These are phyloP conservation scores for Zaprionus obscuricornis DNA, from an alignment of 2,888 invertebrate species.

Conservation along the genomic window DNA sequence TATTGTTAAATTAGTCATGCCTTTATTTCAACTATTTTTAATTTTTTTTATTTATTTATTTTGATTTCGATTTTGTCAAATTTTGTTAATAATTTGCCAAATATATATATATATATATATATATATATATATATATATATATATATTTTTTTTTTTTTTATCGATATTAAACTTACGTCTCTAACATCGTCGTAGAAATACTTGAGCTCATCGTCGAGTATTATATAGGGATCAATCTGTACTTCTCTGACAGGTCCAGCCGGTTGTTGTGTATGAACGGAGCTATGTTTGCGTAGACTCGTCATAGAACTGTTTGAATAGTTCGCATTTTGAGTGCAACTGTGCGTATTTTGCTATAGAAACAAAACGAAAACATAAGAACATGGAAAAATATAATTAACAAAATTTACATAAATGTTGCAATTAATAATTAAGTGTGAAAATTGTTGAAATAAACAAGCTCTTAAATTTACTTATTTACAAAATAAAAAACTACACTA, in stretches of 20 bases:
- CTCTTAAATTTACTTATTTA: conserved; percentile 13
- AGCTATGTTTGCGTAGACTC: conserved; percentile 86
- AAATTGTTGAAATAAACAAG: conserved; percentile 47
- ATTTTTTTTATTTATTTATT: too few relatives aligned
- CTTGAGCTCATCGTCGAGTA: conserved; percentile 93
- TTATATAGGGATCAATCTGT: conserved; percentile 93
- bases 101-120: neutral
- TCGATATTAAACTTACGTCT: conserved; percentile 86
- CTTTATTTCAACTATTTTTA: too few relatives aligned
- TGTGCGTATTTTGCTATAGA: conserved; percentile 58
- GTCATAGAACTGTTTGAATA: conserved; percentile 52
- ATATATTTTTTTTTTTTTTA: neutral
- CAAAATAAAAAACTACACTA: conserved; percentile 21
- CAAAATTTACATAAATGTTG: conserved; percentile 37
- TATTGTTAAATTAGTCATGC: too few relatives aligned
- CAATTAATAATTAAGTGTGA: conserved; percentile 58
- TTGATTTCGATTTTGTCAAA: too few relatives aligned
- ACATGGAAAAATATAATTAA: conserved; percentile 21
- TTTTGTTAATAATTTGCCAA: too few relatives aligned
- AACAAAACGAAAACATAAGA: conserved; percentile 7
- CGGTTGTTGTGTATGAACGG: conserved; percentile 91
- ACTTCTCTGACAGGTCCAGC: conserved; percentile 90
- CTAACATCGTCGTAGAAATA: conserved; percentile 93
- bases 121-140: neutral
- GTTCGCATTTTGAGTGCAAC: conserved; percentile 48